Evolutionary conservation across 2,113 vertebrate species (phyloP).

Genomic region (Phyllostomus hastatus): DNA sequence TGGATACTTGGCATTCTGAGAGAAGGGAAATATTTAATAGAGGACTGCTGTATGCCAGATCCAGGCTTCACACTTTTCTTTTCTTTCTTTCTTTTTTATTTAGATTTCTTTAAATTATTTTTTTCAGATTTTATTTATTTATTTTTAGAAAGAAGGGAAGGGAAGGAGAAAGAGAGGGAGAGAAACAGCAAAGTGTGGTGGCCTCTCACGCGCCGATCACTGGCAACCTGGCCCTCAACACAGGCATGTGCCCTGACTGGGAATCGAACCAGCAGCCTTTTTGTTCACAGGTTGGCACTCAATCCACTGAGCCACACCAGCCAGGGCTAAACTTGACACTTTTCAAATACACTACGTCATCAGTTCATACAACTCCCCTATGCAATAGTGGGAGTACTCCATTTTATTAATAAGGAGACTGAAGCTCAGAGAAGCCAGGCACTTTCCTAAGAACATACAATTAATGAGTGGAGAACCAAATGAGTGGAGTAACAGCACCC

Average conservation of each 20-base stretch:
- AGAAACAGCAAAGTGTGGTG: no score
- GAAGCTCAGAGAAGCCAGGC: background rate
- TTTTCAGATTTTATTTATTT: no score
- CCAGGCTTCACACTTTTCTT: background rate
- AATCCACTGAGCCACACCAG: no score
- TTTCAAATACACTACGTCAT: background rate
- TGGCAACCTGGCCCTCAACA: no score
- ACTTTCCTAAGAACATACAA: background rate
- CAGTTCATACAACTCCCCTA: background rate
- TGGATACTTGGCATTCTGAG: background rate
- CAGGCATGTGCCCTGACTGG: no score
- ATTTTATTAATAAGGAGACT: background rate
- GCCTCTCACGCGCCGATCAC: no score
- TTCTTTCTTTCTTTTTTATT: background rate
- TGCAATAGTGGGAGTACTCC: background rate
- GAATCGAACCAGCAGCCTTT: no score
- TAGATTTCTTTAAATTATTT: no score
- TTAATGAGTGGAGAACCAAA: background rate
- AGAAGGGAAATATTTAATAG: background rate
- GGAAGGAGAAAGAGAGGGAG: no score
- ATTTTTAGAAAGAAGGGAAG: no score
- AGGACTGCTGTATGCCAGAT: background rate
- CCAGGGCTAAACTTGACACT: background rate
- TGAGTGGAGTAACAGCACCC: background rate
- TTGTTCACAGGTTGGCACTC: no score